Evolutionary conservation across 2,797 vertebrate species (phyloP).

Genomic region (Siniperca scherzeri): DNA sequence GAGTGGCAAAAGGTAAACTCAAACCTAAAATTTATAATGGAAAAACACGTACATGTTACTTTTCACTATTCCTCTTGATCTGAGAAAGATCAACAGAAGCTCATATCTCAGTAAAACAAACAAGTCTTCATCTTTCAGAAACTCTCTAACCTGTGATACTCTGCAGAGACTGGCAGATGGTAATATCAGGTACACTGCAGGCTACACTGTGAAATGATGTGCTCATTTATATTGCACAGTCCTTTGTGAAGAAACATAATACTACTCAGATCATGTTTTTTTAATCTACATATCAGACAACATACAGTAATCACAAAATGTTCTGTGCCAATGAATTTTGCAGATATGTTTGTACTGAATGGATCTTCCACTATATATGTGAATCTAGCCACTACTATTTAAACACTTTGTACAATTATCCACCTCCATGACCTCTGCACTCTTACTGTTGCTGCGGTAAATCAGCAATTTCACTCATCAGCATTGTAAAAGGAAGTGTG

Average conservation of each 20-base stretch:
- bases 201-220: slow-evolving; percentile 4
- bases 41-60: not conserved
- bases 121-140: not conserved
- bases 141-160: not conserved
- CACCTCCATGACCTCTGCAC: not conserved
- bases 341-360: slow-evolving; percentile 4
- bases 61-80: not conserved
- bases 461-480: not conserved
- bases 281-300: not conserved
- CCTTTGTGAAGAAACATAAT: slow-evolving; percentile 8
- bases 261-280: not conserved
- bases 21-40: no score
- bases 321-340: not conserved
- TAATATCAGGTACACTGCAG: slow-evolving; percentile 19
- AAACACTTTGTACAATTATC: not conserved
- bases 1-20: no score
- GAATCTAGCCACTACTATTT: not conserved
- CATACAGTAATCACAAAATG: not conserved
- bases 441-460: not conserved
- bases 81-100: not conserved
- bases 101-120: slow-evolving; percentile 9
- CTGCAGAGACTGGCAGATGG: slow-evolving; percentile 15
- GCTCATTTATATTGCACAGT: slow-evolving; percentile 8
- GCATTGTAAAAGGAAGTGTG: no score
- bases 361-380: not conserved